Conservation (phyloP, 2,797 vertebrate genomes). For the Poeciliopsis turneri region DNA sequence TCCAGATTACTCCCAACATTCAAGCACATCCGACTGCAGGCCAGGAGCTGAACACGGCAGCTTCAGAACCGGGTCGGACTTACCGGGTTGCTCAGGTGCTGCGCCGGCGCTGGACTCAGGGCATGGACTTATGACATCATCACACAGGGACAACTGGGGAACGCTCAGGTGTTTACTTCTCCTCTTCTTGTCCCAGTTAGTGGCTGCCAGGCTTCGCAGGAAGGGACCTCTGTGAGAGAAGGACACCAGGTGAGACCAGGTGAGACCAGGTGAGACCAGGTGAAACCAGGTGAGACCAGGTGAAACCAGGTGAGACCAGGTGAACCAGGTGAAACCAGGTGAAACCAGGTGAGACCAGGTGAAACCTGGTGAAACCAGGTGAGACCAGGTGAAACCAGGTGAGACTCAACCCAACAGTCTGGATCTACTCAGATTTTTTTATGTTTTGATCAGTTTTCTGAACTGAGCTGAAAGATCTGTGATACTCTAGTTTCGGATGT, state of each 20-base stretch:
- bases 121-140: constrained; percentile 31
- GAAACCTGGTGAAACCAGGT: too few species aligned
- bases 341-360: background rate
- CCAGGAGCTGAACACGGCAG: background rate
- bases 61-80: background rate
- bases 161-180: constrained; percentile 46
- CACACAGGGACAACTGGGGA: constrained; percentile 10
- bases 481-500: background rate
- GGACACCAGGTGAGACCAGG: background rate
- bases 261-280: background rate
- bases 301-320: too few species aligned
- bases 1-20: background rate
- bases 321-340: background rate
- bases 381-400: too few species aligned
- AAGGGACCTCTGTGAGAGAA: constrained; percentile 86
- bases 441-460: background rate
- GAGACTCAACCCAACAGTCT: background rate
- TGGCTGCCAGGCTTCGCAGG: constrained; percentile 86
- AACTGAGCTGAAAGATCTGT: background rate
- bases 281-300: too few species aligned
- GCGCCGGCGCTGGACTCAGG: background rate
- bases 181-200: constrained; percentile 86
- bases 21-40: background rate
- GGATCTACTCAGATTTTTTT: background rate
- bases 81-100: background rate